Evolutionary conservation across 2,888 invertebrate species (phyloP).

Genomic region (Liodrosophila aerea): DNA sequence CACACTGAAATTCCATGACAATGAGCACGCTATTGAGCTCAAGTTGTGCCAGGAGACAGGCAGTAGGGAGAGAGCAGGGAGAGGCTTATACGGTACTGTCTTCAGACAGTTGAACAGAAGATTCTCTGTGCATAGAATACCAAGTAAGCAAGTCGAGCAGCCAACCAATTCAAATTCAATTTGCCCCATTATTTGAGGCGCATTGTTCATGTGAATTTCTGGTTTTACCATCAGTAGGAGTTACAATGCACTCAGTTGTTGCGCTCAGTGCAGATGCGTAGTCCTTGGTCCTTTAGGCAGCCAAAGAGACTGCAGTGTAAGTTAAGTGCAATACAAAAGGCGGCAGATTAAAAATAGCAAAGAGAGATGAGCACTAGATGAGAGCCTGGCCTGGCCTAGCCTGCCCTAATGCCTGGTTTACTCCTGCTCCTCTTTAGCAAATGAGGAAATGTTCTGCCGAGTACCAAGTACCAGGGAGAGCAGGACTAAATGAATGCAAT

Average conservation of each 20-base stretch:
- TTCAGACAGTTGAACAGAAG: slow-evolving; percentile 6
- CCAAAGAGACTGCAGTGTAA: slow-evolving; percentile 57
- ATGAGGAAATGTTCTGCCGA: slow-evolving; percentile 46
- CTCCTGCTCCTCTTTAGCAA: slow-evolving; percentile 14
- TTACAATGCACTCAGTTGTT: slow-evolving; percentile 48
- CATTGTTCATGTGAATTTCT: slow-evolving; percentile 72
- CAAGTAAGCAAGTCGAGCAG: slow-evolving; percentile 39
- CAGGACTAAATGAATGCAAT: slow-evolving; percentile 76
- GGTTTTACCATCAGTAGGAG: slow-evolving; percentile 39
- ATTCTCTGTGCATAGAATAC: slow-evolving; percentile 40
- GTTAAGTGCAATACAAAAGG: slow-evolving; percentile 75
- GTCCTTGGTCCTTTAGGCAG: slow-evolving; percentile 19
- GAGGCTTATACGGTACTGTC: no score
- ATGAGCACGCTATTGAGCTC: slow-evolving; percentile 67
- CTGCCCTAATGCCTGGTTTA: neutral
- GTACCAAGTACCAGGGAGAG: slow-evolving; percentile 22
- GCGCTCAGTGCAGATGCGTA: neutral
- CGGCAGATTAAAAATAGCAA: slow-evolving; percentile 71
- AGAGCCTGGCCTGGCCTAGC: slow-evolving; percentile 16
- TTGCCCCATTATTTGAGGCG: slow-evolving; percentile 78
- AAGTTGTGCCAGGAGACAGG: slow-evolving; percentile 35
- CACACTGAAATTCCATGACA: slow-evolving; percentile 69
- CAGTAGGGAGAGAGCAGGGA: slow-evolving; percentile 18
- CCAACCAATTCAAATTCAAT: slow-evolving; percentile 81
- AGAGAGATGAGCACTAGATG: slow-evolving; percentile 62